These are phyloP conservation scores for Riptortus pedestris DNA, from an alignment of 1,140 invertebrate species.

Conservation along the genomic window DNA sequence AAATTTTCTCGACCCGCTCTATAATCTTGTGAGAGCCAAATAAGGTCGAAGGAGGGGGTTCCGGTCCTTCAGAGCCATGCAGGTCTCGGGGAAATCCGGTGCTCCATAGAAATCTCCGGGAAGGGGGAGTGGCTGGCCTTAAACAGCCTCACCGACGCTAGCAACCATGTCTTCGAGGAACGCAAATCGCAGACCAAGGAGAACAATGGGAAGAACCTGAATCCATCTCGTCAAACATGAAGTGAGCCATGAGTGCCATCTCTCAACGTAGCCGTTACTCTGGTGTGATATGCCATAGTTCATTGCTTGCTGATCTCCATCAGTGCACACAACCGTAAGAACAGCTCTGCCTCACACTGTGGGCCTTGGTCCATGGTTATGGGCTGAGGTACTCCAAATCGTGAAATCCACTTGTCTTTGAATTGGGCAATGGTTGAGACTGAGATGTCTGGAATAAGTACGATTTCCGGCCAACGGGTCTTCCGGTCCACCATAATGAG, in stretches of 20 bases:
- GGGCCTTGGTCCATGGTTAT: background rate
- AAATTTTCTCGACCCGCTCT: background rate
- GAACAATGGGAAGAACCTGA: background rate
- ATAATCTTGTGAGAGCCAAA: background rate
- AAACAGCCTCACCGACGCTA: background rate
- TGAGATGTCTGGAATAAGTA: background rate
- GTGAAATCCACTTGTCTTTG: background rate
- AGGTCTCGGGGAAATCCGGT: background rate
- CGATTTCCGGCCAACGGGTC: background rate
- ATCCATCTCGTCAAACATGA: background rate
- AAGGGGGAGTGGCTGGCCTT: background rate
- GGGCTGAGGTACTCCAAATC: background rate
- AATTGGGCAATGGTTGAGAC: background rate
- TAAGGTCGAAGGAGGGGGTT: background rate
- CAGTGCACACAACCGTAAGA: background rate
- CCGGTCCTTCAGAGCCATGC: too few relatives aligned
- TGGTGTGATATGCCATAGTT: conserved; percentile 33
- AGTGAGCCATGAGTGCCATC: conserved; percentile 32
- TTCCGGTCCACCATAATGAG: background rate
- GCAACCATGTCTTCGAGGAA: background rate
- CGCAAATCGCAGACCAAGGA: background rate
- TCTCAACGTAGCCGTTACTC: conserved; percentile 34
- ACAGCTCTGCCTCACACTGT: background rate
- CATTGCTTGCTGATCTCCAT: conserved; percentile 6
- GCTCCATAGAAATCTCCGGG: background rate